Percentiles rank a stretch among this genome's conserved stretches.
These are phyloP conservation scores for Lacerta agilis DNA, from an alignment of 2,797 vertebrate genomes.

Conservation along the genomic window DNA sequence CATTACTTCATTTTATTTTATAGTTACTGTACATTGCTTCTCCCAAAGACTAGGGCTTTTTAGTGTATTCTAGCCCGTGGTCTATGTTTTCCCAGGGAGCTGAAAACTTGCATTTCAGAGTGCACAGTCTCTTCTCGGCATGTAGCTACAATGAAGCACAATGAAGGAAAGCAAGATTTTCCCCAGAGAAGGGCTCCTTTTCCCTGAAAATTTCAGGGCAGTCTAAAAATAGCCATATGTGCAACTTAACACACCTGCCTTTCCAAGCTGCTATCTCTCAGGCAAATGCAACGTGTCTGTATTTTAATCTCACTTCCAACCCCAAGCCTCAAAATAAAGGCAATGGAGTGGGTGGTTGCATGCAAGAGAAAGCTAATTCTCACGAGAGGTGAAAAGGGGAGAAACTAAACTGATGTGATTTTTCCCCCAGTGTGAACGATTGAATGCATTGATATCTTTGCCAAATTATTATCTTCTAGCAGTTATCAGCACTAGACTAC, in stretches of 20 bases:
- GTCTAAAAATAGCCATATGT: slow-evolving; percentile 41
- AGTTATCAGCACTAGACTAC: background rate
- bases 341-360: background rate
- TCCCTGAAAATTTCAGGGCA: background rate
- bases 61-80: background rate
- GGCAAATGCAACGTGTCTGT: slow-evolving; percentile 29
- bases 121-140: slow-evolving; percentile 24
- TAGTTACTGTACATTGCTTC: background rate
- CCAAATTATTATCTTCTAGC: background rate
- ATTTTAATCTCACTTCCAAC: slow-evolving; percentile 1
- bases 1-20: slow-evolving; percentile 14
- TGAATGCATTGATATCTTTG: background rate
- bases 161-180: background rate
- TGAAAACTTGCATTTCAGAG: slow-evolving; percentile 48
- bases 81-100: slow-evolving; percentile 36
- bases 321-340: background rate
- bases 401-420: background rate
- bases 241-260: slow-evolving; percentile 22
- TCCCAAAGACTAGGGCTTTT: slow-evolving; percentile 1
- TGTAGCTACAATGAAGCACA: slow-evolving; percentile 13
- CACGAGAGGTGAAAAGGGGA: background rate
- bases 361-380: background rate
- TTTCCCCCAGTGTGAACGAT: background rate
- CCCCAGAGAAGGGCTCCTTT: background rate
- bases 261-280: slow-evolving; percentile 25